Evolutionary conservation across 2,888 invertebrate genomes (phyloP).

Genomic region (Idaea straminata): DNA sequence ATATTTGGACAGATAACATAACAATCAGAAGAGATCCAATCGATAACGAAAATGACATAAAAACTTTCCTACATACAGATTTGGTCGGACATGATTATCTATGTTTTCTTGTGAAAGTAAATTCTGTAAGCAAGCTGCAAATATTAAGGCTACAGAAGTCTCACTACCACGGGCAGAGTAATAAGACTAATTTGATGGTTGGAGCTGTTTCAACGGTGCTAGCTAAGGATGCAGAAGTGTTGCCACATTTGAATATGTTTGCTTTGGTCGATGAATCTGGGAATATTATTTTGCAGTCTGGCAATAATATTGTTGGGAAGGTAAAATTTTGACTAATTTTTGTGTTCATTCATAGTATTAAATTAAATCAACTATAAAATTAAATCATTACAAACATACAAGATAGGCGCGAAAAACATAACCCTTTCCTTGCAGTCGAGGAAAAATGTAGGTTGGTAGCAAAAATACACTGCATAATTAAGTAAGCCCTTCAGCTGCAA

Average conservation of each 20-base stretch:
- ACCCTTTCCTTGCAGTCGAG: too few relatives aligned
- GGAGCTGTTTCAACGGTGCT: slow-evolving; percentile 85
- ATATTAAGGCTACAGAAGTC: slow-evolving; percentile 85
- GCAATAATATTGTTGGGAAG: slow-evolving; percentile 89
- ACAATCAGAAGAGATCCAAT: slow-evolving; percentile 55
- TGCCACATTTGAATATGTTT: slow-evolving; percentile 91
- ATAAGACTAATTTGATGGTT: slow-evolving; percentile 85
- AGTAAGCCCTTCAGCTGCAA: too few relatives aligned
- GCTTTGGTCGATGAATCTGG: slow-evolving; percentile 90
- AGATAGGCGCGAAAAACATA: too few relatives aligned
- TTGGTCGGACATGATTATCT: slow-evolving; percentile 91
- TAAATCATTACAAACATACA: not conserved
- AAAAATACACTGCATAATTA: not conserved
- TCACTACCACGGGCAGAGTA: slow-evolving; percentile 66
- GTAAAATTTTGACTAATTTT: slow-evolving; percentile 35
- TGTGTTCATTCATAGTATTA: not conserved
- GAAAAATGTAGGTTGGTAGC: not conserved
- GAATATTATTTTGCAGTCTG: slow-evolving; percentile 91
- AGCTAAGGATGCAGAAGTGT: slow-evolving; percentile 91
- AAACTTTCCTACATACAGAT: slow-evolving; percentile 92
- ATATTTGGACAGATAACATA: slow-evolving; percentile 91
- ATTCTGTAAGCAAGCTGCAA: slow-evolving; percentile 77
- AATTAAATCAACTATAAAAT: not conserved
- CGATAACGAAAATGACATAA: slow-evolving; percentile 64
- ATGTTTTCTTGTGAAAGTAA: slow-evolving; percentile 84